phyloP scores from a whole-genome alignment of 2,113 vertebrate species.

The Acanthisitta chloris region DNA sequence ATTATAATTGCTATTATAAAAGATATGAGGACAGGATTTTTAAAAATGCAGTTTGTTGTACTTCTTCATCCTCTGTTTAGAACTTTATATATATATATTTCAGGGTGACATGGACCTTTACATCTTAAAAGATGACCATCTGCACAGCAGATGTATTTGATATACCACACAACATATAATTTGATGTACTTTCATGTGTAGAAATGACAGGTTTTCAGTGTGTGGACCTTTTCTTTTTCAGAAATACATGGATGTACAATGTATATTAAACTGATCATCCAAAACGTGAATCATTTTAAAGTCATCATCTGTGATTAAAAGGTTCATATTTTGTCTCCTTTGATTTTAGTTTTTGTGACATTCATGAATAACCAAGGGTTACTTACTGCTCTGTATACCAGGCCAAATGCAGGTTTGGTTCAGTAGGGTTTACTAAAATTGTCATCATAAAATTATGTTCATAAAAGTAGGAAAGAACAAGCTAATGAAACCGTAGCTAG shows the following conservation, averaged over 20 bases:
- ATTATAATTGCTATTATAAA: not conserved
- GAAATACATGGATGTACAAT: not conserved
- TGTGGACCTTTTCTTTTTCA: not conserved
- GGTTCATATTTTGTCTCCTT: not conserved
- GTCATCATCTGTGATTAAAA: not conserved
- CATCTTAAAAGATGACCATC: not conserved
- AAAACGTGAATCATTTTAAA: not conserved
- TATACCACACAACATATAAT: no score
- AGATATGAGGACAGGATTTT: not conserved
- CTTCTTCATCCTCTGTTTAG: not conserved
- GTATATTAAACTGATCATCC: not conserved
- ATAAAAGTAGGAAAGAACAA: not conserved
- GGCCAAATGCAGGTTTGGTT: not conserved
- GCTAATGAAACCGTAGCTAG: fast-evolving
- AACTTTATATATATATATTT: not conserved
- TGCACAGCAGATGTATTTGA: not conserved
- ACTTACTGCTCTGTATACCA: not conserved
- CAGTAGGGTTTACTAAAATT: not conserved
- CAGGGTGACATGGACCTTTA: not conserved
- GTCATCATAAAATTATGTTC: not conserved
- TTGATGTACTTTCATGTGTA: not conserved
- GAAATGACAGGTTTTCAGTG: not conserved
- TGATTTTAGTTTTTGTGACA: not conserved
- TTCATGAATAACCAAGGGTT: not conserved
- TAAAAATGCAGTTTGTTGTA: not conserved